Evolutionary conservation across 2,113 vertebrate genomes (phyloP).

Genomic region (Clarias macrocephalus): DNA sequence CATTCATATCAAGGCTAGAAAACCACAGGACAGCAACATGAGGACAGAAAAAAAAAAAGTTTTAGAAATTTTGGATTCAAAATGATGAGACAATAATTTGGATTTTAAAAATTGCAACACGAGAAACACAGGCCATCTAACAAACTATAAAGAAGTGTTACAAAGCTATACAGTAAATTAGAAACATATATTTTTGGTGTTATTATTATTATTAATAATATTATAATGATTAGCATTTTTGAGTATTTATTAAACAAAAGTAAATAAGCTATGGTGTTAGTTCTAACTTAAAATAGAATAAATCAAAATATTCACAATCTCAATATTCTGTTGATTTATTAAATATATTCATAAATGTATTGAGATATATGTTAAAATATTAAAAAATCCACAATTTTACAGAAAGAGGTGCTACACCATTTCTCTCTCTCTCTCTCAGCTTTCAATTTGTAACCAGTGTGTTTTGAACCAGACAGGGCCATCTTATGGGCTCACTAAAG

Average conservation of each 20-base stretch:
- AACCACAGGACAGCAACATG: not conserved
- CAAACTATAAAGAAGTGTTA: not conserved
- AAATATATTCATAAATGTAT: not conserved
- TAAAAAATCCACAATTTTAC: not conserved
- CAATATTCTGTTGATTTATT: not conserved
- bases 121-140: not conserved
- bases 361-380: constrained; percentile 9
- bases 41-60: not conserved
- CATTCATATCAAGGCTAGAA: not conserved
- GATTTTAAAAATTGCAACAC: not conserved
- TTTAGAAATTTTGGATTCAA: not conserved
- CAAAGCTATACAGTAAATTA: not conserved
- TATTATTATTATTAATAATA: not conserved
- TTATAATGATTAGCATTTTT: not conserved
- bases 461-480: constrained; percentile 62
- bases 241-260: too few species aligned
- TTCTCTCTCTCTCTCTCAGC: not conserved
- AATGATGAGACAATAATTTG: not conserved
- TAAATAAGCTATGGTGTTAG: too few species aligned
- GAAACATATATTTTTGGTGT: not conserved
- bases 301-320: too few species aligned
- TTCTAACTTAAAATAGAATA: not conserved
- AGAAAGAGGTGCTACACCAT: not conserved
- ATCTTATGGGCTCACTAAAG: constrained; percentile 69
- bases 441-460: constrained; percentile 63